These are phyloP conservation scores for Trichogramma pretiosum DNA, from an alignment of 1,140 invertebrate genomes.

Conservation along the genomic window DNA sequence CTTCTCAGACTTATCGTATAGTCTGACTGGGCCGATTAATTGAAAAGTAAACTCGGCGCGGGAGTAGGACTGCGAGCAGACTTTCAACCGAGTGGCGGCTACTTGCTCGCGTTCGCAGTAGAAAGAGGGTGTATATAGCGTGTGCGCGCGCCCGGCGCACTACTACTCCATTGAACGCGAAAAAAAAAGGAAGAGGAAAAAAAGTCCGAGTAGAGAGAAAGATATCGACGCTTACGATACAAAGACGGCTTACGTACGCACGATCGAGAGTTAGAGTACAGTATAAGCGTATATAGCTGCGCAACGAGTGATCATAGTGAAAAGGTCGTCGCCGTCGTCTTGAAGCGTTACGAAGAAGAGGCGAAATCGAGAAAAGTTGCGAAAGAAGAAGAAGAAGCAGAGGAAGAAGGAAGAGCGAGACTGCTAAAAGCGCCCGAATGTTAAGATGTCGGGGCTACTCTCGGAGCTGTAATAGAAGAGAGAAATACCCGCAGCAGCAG, in stretches of 20 bases:
- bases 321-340: background rate
- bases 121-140: too few species aligned
- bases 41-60: conserved; percentile 41
- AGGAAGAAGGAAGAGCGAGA: conserved; percentile 12
- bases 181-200: conserved; percentile 9
- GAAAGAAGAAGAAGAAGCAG: conserved; percentile 14
- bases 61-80: conserved; percentile 31
- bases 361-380: conserved; percentile 11
- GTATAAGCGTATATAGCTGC: too few species aligned
- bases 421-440: conserved; percentile 2
- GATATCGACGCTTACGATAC: conserved; percentile 21
- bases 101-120: too few species aligned
- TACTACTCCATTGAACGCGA: conserved; percentile 4
- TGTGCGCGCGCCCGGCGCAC: conserved; percentile 1
- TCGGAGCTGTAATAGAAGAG: conserved; percentile 29
- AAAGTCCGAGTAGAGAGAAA: conserved; percentile 9
- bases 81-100: conserved; percentile 29
- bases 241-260: too few species aligned
- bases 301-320: background rate
- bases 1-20: too few species aligned
- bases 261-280: too few species aligned
- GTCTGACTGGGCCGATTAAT: conserved; percentile 39
- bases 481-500: too few species aligned
- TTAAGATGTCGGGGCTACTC: conserved; percentile 23
- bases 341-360: background rate